Conservation (phyloP, 35 echinoderm and acorn worm species). For the Ptychodera flava region DNA sequence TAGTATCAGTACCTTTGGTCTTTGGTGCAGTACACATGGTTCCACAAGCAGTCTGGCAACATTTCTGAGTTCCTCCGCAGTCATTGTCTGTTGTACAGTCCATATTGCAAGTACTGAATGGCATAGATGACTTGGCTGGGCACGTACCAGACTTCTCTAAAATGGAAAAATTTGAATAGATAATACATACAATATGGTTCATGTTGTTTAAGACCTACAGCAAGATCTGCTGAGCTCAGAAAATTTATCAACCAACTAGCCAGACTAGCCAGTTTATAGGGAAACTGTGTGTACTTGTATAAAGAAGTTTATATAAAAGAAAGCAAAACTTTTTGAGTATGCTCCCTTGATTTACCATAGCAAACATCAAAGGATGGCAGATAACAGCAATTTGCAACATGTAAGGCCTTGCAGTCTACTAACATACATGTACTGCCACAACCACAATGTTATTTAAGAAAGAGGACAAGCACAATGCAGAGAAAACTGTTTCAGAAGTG, state of each 20-base stretch:
- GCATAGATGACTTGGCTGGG: neutral
- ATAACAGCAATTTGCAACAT: too few species aligned
- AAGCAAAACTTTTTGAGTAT: too few species aligned
- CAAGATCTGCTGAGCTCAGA: neutral
- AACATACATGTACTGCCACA: too few species aligned
- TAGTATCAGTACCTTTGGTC: neutral
- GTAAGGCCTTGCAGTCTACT: too few species aligned
- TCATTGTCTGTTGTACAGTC: neutral
- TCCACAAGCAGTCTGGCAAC: constrained; percentile 8
- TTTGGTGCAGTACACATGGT: constrained; percentile 6
- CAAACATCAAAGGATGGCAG: too few species aligned
- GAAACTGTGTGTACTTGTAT: too few species aligned
- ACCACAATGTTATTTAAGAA: too few species aligned
- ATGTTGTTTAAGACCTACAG: neutral
- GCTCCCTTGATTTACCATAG: too few species aligned
- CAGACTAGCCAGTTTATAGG: neutral
- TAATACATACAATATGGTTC: neutral
- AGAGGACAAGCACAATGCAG: too few species aligned
- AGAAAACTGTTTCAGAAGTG: too few species aligned
- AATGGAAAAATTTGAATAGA: neutral
- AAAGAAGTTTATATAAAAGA: too few species aligned
- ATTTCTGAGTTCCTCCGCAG: constrained; percentile 2
- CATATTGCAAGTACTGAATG: neutral
- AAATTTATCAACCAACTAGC: neutral
- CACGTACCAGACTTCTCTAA: constrained; percentile 4